Evolutionary conservation across 1,140 invertebrate species (phyloP), one percentile per base, ranked within the genome.

Genomic region (Hyles euphorbiae): DNA sequence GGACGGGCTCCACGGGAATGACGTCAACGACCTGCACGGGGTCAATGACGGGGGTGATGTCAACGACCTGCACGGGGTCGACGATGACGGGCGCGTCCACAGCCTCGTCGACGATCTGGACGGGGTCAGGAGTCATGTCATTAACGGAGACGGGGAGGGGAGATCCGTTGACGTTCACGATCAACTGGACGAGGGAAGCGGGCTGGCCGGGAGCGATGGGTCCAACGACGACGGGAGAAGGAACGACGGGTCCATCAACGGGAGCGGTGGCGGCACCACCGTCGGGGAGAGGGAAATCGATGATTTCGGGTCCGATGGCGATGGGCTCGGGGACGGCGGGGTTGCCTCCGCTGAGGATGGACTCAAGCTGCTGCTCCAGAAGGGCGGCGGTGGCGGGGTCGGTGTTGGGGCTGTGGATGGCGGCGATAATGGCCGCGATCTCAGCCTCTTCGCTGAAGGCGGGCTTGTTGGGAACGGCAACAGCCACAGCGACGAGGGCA

Each of bases 371-470:
- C n/a, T 75, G 52, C 8, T 80, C 63, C 9, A 85, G 72, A 11
- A 64, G 63, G 33, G 67, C 77, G 61, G 77, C 81, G 58, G 81
- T 85, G 46, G 74, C 76, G 56, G 78, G 79, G 67, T 83, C 67
- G 44, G 78, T 82, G 77, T 68, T 77, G 34, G 81, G 80, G 67
- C 74, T 81, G 47, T 81, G 55, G 70, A 83, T 83, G 53, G 78
- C 75, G 9, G 61, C 72, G 8, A 86, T 60, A 61, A 83, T 79
- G 45, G 74, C 65, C 58, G 74, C 54, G 34, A 84, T 49, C 54
- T 83, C 65, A 46, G 70, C 4, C 36, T 40, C 36, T 8, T 5
- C 5, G 36, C 2, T 48, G 47, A 51, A 11, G n/a, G 68, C 47
- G 7, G 60, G 6, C 53, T 56, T 56, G 44, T 46, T n/a, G 44